A percentile compares a stretch with the other conserved stretches of the same genome.
These are phyloP conservation scores for Anguilla obscura DNA, from an alignment of 2,797 vertebrate species.

Conservation along the genomic window DNA sequence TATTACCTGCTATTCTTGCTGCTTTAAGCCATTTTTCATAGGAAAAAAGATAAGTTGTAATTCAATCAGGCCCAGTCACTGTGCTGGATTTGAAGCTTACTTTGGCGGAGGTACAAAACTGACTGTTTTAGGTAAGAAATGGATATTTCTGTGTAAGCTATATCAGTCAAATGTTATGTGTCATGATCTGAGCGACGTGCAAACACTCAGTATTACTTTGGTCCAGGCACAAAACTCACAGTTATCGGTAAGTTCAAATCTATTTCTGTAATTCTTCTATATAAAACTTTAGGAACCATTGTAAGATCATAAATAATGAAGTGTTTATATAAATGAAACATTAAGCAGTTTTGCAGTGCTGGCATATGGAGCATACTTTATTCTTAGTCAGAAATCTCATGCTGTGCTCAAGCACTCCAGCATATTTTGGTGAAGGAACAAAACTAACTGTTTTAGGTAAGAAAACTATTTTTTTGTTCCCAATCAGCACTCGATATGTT, in stretches of 20 bases:
- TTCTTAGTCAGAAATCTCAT: conserved; percentile 1
- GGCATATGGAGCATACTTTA: background rate
- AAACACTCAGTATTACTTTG: conserved; percentile 22
- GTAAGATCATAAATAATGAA: background rate
- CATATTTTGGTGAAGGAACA: conserved; percentile 22
- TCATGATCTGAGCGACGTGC: background rate
- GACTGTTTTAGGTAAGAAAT: conserved; percentile 34
- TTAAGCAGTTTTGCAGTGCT: background rate
- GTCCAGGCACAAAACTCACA: conserved; percentile 28
- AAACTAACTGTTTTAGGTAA: conserved; percentile 20
- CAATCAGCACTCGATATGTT: background rate
- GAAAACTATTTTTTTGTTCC: background rate
- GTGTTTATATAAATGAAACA: background rate
- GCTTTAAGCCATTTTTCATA: background rate
- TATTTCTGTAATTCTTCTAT: background rate
- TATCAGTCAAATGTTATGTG: background rate
- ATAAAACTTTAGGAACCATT: background rate
- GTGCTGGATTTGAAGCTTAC: conserved; percentile 30
- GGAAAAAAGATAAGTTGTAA: background rate
- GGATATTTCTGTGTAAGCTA: background rate
- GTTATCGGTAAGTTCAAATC: conserved; percentile 21
- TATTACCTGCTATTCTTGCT: background rate
- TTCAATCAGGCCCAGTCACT: background rate
- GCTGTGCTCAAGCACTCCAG: conserved; percentile 23
- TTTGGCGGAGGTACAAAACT: conserved; percentile 32